phyloP scores from a whole-genome alignment of 2,797 vertebrate genomes.

The Hoplostethus atlanticus region DNA sequence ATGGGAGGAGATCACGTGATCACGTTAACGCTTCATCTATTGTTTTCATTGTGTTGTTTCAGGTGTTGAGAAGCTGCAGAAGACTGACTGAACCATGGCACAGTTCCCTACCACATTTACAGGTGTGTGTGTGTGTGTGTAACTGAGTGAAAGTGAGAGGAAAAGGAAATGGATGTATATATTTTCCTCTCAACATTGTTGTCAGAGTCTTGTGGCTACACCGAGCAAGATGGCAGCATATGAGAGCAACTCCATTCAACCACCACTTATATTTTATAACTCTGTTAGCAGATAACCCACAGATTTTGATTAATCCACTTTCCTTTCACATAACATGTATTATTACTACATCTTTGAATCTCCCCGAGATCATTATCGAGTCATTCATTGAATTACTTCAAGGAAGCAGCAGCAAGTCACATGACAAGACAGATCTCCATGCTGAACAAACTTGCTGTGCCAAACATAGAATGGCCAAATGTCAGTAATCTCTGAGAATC shows the following conservation, averaged over 20 bases:
- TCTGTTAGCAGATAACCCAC: neutral
- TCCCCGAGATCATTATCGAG: neutral
- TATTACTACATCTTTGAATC: neutral
- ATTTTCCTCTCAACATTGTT: neutral
- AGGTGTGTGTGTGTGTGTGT: constrained; percentile 72
- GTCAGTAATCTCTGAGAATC: no score
- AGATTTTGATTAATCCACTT: constrained; percentile 2
- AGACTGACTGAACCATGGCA: constrained; percentile 94
- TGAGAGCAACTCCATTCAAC: constrained; percentile 1
- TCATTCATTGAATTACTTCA: no score
- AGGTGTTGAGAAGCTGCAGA: constrained; percentile 87
- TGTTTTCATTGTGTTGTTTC: constrained; percentile 58
- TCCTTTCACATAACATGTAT: neutral
- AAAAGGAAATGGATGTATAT: neutral
- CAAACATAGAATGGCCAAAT: no score
- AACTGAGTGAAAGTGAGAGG: neutral
- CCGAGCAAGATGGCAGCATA: neutral
- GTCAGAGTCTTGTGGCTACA: neutral
- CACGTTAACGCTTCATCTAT: neutral
- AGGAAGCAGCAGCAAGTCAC: no score
- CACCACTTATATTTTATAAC: neutral
- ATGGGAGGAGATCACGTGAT: neutral
- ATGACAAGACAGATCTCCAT: no score
- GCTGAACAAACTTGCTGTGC: no score
- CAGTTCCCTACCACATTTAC: constrained; percentile 97